Conservation (phyloP, 2,888 invertebrate genomes). For the Drosophila leonis region DNA sequence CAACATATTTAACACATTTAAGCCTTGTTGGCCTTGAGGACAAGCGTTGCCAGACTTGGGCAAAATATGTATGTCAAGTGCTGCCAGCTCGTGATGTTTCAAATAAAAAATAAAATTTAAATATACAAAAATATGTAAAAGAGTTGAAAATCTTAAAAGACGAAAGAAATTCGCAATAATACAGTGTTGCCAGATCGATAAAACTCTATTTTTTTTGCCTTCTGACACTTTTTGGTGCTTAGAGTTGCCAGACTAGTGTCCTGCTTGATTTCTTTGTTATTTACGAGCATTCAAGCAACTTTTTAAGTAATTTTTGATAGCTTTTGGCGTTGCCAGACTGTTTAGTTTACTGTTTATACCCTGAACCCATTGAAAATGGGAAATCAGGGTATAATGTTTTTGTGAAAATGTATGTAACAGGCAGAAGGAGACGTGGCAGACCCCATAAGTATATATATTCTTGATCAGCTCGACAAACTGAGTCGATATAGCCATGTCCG, state of each 20-base stretch:
- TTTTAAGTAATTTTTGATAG: not conserved
- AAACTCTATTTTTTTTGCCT: not conserved
- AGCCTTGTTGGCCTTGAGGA: not conserved
- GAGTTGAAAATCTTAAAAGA: too few relatives aligned
- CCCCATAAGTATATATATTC: too few relatives aligned
- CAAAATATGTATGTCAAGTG: not conserved
- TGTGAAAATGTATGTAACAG: too few relatives aligned
- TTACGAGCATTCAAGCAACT: not conserved
- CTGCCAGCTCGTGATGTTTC: too few relatives aligned
- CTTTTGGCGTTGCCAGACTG: not conserved
- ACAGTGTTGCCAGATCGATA: not conserved
- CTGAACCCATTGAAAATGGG: too few relatives aligned
- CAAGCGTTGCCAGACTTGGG: not conserved
- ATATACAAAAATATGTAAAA: not conserved
- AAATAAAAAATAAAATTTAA: not conserved
- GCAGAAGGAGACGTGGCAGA: too few relatives aligned
- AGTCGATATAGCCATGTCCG: too few relatives aligned
- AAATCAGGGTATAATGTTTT: too few relatives aligned
- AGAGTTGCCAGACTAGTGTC: not conserved
- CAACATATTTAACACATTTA: not conserved
- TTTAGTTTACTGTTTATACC: too few relatives aligned
- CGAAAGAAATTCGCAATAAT: not conserved
- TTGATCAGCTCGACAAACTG: too few relatives aligned
- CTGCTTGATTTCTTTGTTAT: not conserved
- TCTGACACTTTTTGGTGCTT: not conserved